These are phyloP conservation scores for Drosophila erecta DNA, from an alignment of 1,140 invertebrate genomes.

Conservation along the genomic window DNA sequence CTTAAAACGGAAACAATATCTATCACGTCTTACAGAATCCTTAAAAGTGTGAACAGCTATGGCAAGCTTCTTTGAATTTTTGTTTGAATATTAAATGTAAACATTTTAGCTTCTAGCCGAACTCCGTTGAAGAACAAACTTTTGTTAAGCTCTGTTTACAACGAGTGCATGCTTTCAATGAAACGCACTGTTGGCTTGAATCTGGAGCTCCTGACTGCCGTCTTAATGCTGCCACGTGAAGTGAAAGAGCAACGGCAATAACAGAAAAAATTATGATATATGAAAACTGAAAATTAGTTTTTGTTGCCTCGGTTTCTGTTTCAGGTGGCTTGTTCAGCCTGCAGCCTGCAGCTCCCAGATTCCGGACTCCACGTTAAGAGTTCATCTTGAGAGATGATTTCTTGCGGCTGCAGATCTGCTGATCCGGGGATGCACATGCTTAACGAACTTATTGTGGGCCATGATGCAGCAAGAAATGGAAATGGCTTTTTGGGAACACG, in stretches of 20 bases:
- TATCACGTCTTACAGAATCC: no score
- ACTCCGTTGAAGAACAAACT: no score
- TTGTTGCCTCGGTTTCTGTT: conserved; percentile 47
- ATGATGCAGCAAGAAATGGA: conserved; percentile 74
- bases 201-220: conserved; percentile 14
- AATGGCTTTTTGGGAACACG: conserved; percentile 50
- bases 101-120: no score
- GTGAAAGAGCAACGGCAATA: conserved; percentile 48
- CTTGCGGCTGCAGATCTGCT: conserved; percentile 18
- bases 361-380: conserved; percentile 16
- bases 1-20: no score
- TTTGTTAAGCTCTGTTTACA: no score
- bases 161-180: neutral
- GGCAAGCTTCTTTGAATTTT: no score
- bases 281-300: conserved; percentile 74
- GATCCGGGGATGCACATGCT: conserved; percentile 24
- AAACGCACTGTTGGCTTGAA: neutral
- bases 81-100: no score
- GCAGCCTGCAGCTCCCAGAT: conserved; percentile 8
- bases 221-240: conserved; percentile 68
- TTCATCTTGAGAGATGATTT: conserved; percentile 54
- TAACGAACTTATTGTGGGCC: conserved; percentile 73
- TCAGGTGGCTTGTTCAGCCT: conserved; percentile 7
- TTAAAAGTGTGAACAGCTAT: no score
- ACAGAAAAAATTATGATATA: conserved; percentile 28